Evolutionary conservation across 2,888 invertebrate species (phyloP), one percentile per base, ranked within the genome.

Genomic region (Drepanosiphum platanoidis): DNA sequence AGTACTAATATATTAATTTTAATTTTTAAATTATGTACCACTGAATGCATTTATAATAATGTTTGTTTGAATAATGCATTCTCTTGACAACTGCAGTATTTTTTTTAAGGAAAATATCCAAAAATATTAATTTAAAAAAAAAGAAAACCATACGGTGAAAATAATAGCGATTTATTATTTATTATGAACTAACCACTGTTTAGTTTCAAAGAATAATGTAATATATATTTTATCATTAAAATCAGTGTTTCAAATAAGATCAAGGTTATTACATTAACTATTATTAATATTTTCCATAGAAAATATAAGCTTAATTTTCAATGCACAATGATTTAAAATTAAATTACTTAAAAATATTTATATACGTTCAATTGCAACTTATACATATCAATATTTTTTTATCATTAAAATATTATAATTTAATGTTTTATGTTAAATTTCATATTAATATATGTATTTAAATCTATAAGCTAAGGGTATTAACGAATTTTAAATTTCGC

Each of bases 361-460:
- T 64, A 83, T 83, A 82, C 32, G 52, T 75, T 70, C n/a, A 72
- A 42, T 77, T 36, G 77, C 46, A 84, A 84, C 68, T n/a, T 64
- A 84, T 77, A 84, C 84, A 84, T 84, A 84, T 84, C 84, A 84
- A 77, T 84, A 83, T 83, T 83, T 84, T 84, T 84, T 7, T 77
- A 77, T 75, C 11, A 1, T 34, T 39, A 74, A 77, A 58, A 68
- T 70, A 70, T 9, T 58, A 77, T 18, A 70, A 34, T 70, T 39
- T 66, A 61, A 15, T 70, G 58, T 71, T 71, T 68, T 34, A 79
- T 66, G 42, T 42, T 39, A 64, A 66, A 66, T 66, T 64, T 36
- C 52, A 27, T 75, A 58, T 68, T 68, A 70, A 34, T 58, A 68
- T 13, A 42, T 36, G 32, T 74, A 74, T 68, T 46, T 39, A 39